A percentile compares a stretch with the other conserved stretches of the same genome.
phyloP scores from a whole-genome alignment of 2,888 invertebrate genomes.

The Nomada fabriciana region DNA sequence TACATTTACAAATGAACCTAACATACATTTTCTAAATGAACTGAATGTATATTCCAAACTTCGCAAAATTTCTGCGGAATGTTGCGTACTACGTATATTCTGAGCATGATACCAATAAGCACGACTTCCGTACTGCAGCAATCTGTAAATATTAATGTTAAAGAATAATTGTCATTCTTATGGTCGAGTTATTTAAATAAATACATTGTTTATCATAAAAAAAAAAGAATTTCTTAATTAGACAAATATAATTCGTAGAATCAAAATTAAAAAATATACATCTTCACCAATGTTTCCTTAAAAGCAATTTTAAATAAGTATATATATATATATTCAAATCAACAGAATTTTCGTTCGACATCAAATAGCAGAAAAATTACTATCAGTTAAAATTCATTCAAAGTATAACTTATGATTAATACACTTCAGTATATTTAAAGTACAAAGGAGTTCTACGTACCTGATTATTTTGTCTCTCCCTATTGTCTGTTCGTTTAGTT shows the following conservation, averaged over 20 bases:
- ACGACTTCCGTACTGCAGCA: constrained; percentile 93
- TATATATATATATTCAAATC: too few species aligned
- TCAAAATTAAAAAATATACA: neutral
- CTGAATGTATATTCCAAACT: constrained; percentile 93
- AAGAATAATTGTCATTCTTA: neutral
- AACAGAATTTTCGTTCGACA: too few species aligned
- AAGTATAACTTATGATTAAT: neutral
- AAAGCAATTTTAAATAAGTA: too few species aligned
- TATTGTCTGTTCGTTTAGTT: constrained; percentile 85
- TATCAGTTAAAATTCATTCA: neutral
- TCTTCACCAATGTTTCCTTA: neutral
- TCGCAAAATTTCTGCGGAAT: constrained; percentile 90
- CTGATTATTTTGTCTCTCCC: constrained; percentile 85
- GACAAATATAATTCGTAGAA: too few species aligned
- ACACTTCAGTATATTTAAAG: neutral
- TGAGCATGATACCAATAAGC: constrained; percentile 92
- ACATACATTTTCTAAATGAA: constrained; percentile 93
- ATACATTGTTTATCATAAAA: neutral
- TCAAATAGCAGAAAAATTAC: too few species aligned
- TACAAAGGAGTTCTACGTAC: constrained; percentile 72
- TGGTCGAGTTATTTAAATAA: neutral
- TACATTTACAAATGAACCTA: constrained; percentile 6
- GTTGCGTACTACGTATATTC: constrained; percentile 85
- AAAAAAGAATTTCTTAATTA: too few species aligned
- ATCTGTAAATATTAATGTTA: constrained; percentile 85